Evolutionary conservation across 2,888 invertebrate species (phyloP), one percentile per base, ranked within the genome.

Genomic region (Byasa hedistus): DNA sequence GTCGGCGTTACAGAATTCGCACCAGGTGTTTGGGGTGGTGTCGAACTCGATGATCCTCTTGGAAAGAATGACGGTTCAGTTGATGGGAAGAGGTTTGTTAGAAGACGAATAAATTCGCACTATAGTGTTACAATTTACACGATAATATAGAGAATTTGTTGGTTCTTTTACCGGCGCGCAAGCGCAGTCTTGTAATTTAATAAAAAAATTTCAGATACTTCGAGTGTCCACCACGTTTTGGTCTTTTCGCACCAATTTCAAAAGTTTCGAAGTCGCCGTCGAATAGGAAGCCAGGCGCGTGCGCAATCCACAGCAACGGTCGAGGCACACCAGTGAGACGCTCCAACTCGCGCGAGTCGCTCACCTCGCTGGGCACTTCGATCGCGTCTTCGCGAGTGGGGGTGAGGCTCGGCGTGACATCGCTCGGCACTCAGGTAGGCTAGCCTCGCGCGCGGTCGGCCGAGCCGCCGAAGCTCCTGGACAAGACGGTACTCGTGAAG

Each of bases 51-150:
- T 82, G 98, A 98, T 72, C 95, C 97, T 0, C 90, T 96, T 68
- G 99, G 99, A 64, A 99, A 99, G 89, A 99, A 99, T 86, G 98
- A 99, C 81, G 99, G 99, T 67, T 95, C 97, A 61, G 98, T 99
- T 44, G 96, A 95, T 72, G 98, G 97, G 65, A 96, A 95, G 87
- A 96, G 97, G 98, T 98, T 63, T 63, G 66, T 67, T 66, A 32
- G 24, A 54, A 32, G 48, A 32, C 23, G 4, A 27, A 57, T 22
- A 10, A 48, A n/a, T 19, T n/a, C n/a, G 19, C 48, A 48, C 4
- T 48, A n/a, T 48, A 7, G 48, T 19, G n/a, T 19, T 12, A n/a
- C 19, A 48, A n/a, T 48, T 0, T n/a, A 48, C n/a, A n/a, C 19
- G 48, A 19, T 48, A n/a, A n/a, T 48, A 15, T 48, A 48, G 10